Percentiles rank a stretch among this genome's conserved stretches.
phyloP scores from a whole-genome alignment of 2,888 invertebrate species.

The Teinopalpus imperialis region DNA sequence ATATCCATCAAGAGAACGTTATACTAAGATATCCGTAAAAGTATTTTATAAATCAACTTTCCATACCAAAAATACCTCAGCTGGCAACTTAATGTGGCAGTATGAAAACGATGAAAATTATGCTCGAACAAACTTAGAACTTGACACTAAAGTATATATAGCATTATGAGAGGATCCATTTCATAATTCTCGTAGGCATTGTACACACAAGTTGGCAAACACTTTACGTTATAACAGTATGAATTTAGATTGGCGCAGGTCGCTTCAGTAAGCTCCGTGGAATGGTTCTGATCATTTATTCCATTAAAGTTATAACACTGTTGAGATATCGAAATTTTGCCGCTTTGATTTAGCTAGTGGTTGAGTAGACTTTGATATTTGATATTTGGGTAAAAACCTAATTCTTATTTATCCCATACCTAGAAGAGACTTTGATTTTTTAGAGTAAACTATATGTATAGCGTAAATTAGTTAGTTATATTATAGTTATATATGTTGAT shows the following conservation, averaged over 20 bases:
- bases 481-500: no score
- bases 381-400: no score
- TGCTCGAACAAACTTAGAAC: constrained; percentile 31
- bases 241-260: constrained; percentile 52
- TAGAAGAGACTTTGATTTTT: no score
- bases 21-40: no score
- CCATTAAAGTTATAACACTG: constrained; percentile 65
- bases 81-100: background rate
- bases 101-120: constrained; percentile 2
- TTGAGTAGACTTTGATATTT: no score
- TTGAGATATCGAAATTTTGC: constrained; percentile 32
- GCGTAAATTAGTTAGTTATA: no score
- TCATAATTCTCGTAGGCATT: constrained; percentile 30
- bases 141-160: constrained; percentile 16
- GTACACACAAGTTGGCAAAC: constrained; percentile 32
- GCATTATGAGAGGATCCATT: constrained; percentile 19
- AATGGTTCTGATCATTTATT: constrained; percentile 60
- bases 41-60: no score
- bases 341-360: constrained; percentile 33
- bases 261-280: constrained; percentile 23
- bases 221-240: constrained; percentile 40
- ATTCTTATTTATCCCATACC: no score
- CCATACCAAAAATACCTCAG: no score
- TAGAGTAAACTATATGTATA: no score
- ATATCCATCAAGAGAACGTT: no score